A percentile compares a stretch with the other conserved stretches of the same genome.
These are phyloP conservation scores for Bubo blakistoni DNA, from an alignment of 2,113 vertebrate genomes.

Conservation along the genomic window DNA sequence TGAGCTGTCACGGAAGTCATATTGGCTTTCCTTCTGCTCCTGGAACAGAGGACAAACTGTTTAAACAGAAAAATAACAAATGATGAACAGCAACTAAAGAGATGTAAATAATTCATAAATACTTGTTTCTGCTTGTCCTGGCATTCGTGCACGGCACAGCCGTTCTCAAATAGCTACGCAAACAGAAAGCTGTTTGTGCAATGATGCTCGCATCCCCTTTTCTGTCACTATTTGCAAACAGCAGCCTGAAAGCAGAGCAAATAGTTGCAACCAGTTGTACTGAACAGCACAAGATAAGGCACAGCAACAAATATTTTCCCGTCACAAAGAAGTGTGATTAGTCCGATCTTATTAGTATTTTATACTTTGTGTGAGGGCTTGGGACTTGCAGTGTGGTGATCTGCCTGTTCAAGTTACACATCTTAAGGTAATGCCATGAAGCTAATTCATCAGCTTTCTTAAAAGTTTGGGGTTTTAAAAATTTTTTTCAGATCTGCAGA, in stretches of 20 bases:
- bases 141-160: not conserved
- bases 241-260: not conserved
- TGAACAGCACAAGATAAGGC: not conserved
- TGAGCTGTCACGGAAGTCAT: constrained; percentile 21
- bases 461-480: not conserved
- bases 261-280: not conserved
- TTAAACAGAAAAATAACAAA: constrained; percentile 36
- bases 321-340: not conserved
- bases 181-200: not conserved
- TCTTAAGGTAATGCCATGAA: not conserved
- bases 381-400: not conserved
- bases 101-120: constrained; percentile 31
- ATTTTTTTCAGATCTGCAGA: not conserved
- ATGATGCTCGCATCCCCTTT: not conserved
- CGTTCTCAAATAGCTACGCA: not conserved
- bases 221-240: not conserved
- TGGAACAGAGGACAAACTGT: constrained; percentile 9
- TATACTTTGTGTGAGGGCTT: not conserved
- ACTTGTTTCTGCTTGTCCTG: not conserved
- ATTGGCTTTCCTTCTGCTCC: constrained; percentile 17
- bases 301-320: not conserved
- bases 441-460: not conserved
- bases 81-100: not conserved
- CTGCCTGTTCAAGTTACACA: not conserved
- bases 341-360: not conserved